phyloP scores from a whole-genome alignment of 2,113 vertebrate genomes.

The Uria lomvia region DNA sequence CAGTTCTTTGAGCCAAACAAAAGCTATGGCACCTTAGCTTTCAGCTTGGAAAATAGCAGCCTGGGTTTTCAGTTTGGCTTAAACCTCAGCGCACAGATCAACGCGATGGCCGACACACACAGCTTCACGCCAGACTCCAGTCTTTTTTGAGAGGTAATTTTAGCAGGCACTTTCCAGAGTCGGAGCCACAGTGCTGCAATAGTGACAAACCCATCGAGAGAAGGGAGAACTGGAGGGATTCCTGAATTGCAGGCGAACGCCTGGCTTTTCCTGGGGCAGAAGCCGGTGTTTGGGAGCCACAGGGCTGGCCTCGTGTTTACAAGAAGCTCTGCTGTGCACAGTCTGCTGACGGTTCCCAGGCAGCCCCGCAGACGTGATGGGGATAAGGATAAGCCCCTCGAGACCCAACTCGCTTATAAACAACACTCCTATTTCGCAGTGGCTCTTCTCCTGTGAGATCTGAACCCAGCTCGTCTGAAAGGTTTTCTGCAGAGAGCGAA shows the following conservation, averaged over 20 bases:
- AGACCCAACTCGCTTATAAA: neutral
- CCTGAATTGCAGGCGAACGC: fast-evolving
- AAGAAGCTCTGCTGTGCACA: neutral
- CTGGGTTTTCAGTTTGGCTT: neutral
- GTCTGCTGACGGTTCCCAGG: constrained; percentile 3
- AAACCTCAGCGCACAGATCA: neutral
- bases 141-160: neutral
- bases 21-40: neutral
- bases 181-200: fast-evolving
- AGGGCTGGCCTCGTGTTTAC: neutral
- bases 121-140: neutral
- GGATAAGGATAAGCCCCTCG: neutral
- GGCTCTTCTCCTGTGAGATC: neutral
- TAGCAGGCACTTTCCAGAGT: neutral
- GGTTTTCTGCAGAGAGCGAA: neutral
- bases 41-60: neutral
- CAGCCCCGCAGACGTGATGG: fast-evolving
- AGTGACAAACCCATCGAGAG: neutral
- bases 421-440: fast-evolving
- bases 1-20: neutral
- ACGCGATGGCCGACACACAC: fast-evolving
- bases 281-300: neutral
- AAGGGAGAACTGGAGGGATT: neutral
- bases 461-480: neutral
- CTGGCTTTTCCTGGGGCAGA: neutral